Evolutionary conservation across 2,888 invertebrate genomes (phyloP), one percentile per base, ranked within the genome.

Genomic region (Gibbula magus): DNA sequence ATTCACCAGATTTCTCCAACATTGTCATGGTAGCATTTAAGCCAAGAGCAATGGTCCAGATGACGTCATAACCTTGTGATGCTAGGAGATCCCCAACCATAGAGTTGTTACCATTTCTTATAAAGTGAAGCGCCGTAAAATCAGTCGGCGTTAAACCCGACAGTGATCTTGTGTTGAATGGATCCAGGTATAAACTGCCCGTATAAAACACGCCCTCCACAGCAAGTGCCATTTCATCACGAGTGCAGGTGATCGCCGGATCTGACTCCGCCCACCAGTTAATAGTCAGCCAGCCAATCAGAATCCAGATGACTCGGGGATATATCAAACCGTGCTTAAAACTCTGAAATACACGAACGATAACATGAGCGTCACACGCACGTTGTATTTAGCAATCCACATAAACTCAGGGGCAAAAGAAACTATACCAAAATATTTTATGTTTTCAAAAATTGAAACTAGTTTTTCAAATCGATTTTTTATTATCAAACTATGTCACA

Each of bases 21-120:
- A 54, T 20, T 2, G 75, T 66, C 35, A 83, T 66, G 13, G 86
- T 81, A 18, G 70, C 77, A 56, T 86, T 83, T 29, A 86, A 76
- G 10, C 83, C 83, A n/a, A 82, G 39, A 45, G 85, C 85, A 5
- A 83, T 78, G 16, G 84, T 81, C 84, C 86, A 86, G 29, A 82
- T 77, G 20, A 82, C 81, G 80, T 84, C 86, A 39, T 82, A 83
- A 1, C 79, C 84, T 35, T 82, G 61, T 39, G 70, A 39, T 16
- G 70, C 70, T 0, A 39, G 32, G 25, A 70, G 16, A 35, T 70
- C 70, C 16, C 70, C 70, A 2, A 35, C 32, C 2, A 70, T 3
- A 3, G 70, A 35, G 16, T n/a, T 13, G 70, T 75, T 75, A n/a
- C 29, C 29, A 29, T 75, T 75, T 53, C 75, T 25, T 29, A 18